Percentiles rank a stretch among this genome's conserved stretches.
These are phyloP conservation scores for Lophotriccus pileatus DNA, from an alignment of 2,797 vertebrate species.

Conservation along the genomic window DNA sequence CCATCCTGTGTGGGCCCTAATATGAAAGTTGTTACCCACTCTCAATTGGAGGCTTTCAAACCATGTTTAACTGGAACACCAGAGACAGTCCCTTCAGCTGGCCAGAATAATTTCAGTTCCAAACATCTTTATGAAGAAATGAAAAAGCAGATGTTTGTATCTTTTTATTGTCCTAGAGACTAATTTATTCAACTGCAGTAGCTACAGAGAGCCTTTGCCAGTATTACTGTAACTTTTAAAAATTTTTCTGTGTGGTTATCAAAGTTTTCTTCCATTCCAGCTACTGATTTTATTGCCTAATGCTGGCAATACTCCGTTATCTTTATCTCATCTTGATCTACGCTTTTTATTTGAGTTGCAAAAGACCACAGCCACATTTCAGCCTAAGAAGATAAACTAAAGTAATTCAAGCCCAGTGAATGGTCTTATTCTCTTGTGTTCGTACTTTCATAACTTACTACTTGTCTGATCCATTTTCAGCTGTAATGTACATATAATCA, in stretches of 20 bases:
- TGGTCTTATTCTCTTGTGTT: slow-evolving; percentile 52
- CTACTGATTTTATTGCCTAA: slow-evolving; percentile 40
- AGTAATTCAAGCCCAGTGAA: slow-evolving; percentile 51
- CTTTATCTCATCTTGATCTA: slow-evolving; percentile 63
- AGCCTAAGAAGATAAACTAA: slow-evolving; percentile 53
- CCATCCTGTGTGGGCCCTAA: neutral
- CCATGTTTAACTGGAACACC: neutral
- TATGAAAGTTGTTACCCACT: neutral
- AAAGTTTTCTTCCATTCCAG: slow-evolving; percentile 21
- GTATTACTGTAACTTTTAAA: neutral
- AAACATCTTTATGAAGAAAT: neutral
- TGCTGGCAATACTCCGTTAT: slow-evolving; percentile 7
- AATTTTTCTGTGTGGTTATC: neutral
- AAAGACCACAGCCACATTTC: slow-evolving; percentile 52
- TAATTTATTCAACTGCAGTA: neutral
- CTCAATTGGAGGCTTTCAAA: neutral
- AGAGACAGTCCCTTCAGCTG: neutral
- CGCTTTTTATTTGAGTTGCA: slow-evolving; percentile 56
- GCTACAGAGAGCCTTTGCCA: neutral
- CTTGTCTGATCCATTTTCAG: slow-evolving; percentile 47
- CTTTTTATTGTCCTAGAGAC: neutral
- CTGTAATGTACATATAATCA: slow-evolving; percentile 52
- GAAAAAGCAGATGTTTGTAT: neutral
- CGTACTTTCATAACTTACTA: slow-evolving; percentile 55
- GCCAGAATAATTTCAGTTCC: neutral